A percentile compares a stretch with the other conserved stretches of the same genome.
Conservation (phyloP, 2,888 invertebrate genomes). For the Limnephilus rhombicus region DNA sequence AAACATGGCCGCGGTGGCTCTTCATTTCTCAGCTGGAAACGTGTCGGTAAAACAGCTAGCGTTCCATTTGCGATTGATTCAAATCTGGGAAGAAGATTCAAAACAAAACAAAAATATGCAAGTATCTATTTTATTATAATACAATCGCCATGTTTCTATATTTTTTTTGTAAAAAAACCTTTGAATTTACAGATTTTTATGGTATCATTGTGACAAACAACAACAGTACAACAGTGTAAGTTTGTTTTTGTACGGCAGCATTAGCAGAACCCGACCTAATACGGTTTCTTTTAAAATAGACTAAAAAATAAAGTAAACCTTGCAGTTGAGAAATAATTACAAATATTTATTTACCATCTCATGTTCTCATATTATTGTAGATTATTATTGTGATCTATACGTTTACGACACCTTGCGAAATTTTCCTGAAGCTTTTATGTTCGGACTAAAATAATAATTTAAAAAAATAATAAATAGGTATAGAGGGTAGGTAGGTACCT, state of each 20-base stretch:
- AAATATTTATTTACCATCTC: too few relatives aligned
- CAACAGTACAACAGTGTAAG: too few relatives aligned
- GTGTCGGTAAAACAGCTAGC: constrained; percentile 56
- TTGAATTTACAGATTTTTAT: not conserved
- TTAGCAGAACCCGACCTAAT: not conserved
- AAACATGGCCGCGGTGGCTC: constrained; percentile 73
- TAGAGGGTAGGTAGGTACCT: too few relatives aligned
- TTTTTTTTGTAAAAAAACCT: not conserved
- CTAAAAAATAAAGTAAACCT: not conserved
- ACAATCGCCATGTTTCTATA: not conserved
- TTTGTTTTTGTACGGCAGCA: not conserved
- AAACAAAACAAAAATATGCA: not conserved
- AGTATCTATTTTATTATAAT: not conserved
- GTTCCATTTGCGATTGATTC: constrained; percentile 27
- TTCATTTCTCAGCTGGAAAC: constrained; percentile 57
- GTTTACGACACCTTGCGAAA: not conserved
- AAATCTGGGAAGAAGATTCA: not conserved
- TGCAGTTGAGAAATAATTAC: too few relatives aligned
- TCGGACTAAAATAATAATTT: not conserved
- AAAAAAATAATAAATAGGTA: not conserved
- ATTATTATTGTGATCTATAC: too few relatives aligned
- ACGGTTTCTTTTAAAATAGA: not conserved
- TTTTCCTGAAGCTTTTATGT: not conserved
- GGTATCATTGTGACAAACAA: not conserved
- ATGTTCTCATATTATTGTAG: too few relatives aligned